Evolutionary conservation across 2,888 invertebrate species (phyloP).

Genomic region (Argyresthia albistria): DNA sequence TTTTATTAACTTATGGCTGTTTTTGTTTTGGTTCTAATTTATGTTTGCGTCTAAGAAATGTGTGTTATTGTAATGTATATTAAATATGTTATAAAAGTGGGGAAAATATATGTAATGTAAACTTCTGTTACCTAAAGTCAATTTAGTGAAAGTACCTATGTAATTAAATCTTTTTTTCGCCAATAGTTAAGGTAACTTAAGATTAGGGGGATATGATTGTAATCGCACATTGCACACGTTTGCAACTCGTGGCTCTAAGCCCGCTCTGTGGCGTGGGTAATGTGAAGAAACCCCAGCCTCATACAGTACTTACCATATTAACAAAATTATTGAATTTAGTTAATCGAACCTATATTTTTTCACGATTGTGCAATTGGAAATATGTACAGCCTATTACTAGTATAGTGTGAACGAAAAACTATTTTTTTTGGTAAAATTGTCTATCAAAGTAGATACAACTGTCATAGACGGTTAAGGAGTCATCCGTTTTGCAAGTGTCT

Average conservation of each 20-base stretch:
- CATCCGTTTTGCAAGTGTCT: no score
- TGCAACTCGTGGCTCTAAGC: no score
- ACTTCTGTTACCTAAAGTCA: slow-evolving; percentile 5
- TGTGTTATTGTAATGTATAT: slow-evolving; percentile 7
- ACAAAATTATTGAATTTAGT: not conserved
- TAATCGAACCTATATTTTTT: not conserved
- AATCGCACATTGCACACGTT: no score
- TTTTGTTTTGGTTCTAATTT: slow-evolving; percentile 51
- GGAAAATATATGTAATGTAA: not conserved
- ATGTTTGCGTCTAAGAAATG: slow-evolving; percentile 16
- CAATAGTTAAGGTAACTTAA: not conserved
- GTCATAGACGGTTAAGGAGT: no score
- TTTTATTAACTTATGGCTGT: slow-evolving; percentile 54
- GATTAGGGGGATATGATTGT: not conserved
- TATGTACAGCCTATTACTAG: slow-evolving; percentile 2
- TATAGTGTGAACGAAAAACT: no score
- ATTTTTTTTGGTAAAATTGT: no score
- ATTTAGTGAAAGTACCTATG: slow-evolving; percentile 1
- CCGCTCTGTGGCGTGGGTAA: no score
- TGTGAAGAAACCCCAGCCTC: no score
- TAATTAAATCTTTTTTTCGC: not conserved
- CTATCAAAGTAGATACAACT: no score
- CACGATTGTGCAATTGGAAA: slow-evolving; percentile 2
- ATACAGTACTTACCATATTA: not conserved
- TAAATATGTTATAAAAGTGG: slow-evolving; percentile 1